Percentiles rank a stretch among this genome's conserved stretches.
phyloP scores from a whole-genome alignment of 2,113 vertebrate species.

The Cyprinodon tularosa region DNA sequence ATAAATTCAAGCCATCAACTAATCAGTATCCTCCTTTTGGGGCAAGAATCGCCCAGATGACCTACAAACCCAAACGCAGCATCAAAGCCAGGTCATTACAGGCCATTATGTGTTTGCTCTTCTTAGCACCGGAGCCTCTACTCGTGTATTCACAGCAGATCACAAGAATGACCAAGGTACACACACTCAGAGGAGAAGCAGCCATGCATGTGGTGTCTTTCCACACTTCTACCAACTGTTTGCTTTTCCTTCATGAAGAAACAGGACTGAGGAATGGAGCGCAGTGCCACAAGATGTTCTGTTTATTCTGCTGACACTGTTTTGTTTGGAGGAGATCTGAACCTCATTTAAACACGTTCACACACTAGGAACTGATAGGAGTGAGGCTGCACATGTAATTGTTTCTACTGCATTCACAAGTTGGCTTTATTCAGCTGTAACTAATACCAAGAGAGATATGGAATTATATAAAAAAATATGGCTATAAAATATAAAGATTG shows the following conservation, averaged over 20 bases:
- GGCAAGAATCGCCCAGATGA: conserved; percentile 11
- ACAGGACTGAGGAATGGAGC: conserved; percentile 37
- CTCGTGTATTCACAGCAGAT: conserved; percentile 27
- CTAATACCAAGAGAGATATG: background rate
- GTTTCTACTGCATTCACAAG: background rate
- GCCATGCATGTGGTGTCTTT: conserved; percentile 15
- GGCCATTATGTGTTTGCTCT: conserved; percentile 36
- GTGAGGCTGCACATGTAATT: background rate
- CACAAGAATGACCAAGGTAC: conserved; percentile 14
- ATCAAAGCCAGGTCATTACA: conserved; percentile 36
- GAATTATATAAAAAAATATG: background rate
- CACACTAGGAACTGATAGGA: background rate
- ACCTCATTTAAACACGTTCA: background rate
- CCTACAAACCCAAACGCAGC: background rate
- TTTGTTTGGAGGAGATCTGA: background rate
- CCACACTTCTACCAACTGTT: conserved; percentile 50
- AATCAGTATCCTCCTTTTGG: conserved; percentile 38
- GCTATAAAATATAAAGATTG: background rate
- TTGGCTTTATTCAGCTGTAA: background rate
- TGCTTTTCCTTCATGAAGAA: conserved; percentile 34
- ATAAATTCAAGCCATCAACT: background rate
- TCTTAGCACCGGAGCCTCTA: background rate
- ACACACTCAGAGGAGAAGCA: background rate
- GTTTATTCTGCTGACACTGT: background rate
- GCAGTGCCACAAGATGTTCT: conserved; percentile 9